Evolutionary conservation across 2,888 invertebrate genomes (phyloP).

Genomic region (Temnothorax ravouxi): DNA sequence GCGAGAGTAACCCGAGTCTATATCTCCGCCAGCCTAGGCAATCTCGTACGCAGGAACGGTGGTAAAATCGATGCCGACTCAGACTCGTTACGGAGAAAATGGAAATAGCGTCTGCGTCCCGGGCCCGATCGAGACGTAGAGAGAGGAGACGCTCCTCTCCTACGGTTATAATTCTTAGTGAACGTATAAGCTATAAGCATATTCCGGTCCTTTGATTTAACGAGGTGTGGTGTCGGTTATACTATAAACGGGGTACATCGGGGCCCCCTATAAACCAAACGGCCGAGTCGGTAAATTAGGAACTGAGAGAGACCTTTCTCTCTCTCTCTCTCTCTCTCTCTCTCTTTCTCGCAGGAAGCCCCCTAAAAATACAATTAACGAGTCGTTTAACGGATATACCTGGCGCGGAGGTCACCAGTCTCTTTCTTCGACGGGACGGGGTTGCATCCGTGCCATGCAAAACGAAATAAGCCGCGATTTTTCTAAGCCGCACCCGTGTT

Average conservation of each 20-base stretch:
- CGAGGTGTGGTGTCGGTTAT: constrained; percentile 85
- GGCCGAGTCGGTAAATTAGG: constrained; percentile 84
- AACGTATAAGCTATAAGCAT: constrained; percentile 75
- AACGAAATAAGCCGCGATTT: constrained; percentile 56
- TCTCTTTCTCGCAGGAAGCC: constrained; percentile 77
- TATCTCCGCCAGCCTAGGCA: neutral
- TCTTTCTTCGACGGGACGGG: constrained; percentile 54
- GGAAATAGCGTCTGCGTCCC: constrained; percentile 35
- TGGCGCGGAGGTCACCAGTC: constrained; percentile 68
- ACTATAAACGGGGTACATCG: constrained; percentile 82
- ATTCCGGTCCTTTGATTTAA: constrained; percentile 82
- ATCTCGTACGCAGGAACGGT: constrained; percentile 9
- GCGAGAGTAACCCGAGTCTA: neutral
- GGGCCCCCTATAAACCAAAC: constrained; percentile 83
- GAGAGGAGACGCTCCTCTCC: constrained; percentile 63
- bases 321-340: constrained; percentile 43
- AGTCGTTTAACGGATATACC: constrained; percentile 81
- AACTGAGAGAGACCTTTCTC: constrained; percentile 71
- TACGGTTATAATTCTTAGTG: constrained; percentile 79
- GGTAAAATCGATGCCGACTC: constrained; percentile 45
- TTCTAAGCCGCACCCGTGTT: constrained; percentile 52
- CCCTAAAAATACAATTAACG: constrained; percentile 84
- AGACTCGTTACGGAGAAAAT: constrained; percentile 37
- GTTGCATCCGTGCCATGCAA: constrained; percentile 60
- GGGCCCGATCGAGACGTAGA: constrained; percentile 53